A percentile compares a stretch with the other conserved stretches of the same genome.
phyloP scores from a whole-genome alignment of 1,140 invertebrate genomes.

The Lucilia sericata region DNA sequence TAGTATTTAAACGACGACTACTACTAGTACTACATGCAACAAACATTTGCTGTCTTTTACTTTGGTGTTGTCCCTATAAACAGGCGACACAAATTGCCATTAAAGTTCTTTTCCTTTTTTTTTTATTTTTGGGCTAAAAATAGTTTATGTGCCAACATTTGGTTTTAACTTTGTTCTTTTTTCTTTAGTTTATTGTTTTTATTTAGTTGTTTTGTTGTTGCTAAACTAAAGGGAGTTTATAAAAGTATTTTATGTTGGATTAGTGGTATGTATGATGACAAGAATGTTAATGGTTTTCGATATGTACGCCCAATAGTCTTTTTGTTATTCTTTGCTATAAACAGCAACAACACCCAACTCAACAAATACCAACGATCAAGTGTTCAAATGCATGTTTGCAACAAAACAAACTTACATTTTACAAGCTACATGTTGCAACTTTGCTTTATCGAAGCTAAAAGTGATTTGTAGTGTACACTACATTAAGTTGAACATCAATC shows the following conservation, averaged over 20 bases:
- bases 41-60: neutral
- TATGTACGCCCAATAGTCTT: slow-evolving; percentile 34
- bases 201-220: neutral
- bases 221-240: slow-evolving; percentile 20
- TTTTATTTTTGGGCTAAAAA: slow-evolving; percentile 23
- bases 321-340: neutral
- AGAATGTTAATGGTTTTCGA: slow-evolving; percentile 43
- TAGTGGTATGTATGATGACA: slow-evolving; percentile 41
- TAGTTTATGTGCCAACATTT: slow-evolving; percentile 38
- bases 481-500: slow-evolving; percentile 1
- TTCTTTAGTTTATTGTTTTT: neutral
- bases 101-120: slow-evolving; percentile 27
- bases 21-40: neutral
- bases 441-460: neutral
- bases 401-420: neutral
- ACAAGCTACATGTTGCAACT: neutral
- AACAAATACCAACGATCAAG: neutral
- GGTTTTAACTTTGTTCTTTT: neutral
- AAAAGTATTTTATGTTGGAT: slow-evolving; percentile 23
- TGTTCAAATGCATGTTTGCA: neutral
- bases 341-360: neutral
- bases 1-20: neutral
- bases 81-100: slow-evolving; percentile 39
- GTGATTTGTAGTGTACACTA: neutral
- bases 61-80: neutral